Conservation (phyloP, 1,140 invertebrate genomes). For the Neuroterus valhalla region DNA sequence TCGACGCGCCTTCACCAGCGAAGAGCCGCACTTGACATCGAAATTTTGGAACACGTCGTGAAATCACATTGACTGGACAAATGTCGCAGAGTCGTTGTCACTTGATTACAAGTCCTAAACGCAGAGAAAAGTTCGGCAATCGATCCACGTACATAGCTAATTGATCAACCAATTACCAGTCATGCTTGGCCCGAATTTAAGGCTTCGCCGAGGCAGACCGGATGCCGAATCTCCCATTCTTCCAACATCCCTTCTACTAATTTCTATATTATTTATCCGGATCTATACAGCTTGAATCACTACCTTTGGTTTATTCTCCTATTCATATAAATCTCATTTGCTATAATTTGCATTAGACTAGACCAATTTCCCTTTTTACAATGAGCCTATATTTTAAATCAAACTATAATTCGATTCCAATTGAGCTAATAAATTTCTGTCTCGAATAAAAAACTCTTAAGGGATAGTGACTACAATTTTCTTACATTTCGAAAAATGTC, state of each 20-base stretch:
- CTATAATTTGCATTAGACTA: constrained; percentile 23
- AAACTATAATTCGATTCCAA: neutral
- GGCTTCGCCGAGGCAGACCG: constrained; percentile 23
- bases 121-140: constrained; percentile 47
- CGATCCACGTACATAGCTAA: constrained; percentile 46
- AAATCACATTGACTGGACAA: constrained; percentile 59
- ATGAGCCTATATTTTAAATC: constrained; percentile 19
- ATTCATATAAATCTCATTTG: constrained; percentile 30
- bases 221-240: constrained; percentile 23
- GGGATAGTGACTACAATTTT: constrained; percentile 14
- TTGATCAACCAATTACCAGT: constrained; percentile 42
- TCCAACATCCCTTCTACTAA: constrained; percentile 9
- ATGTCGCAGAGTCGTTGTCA: constrained; percentile 37
- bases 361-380: constrained; percentile 21
- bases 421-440: constrained; percentile 15
- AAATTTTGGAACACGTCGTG: constrained; percentile 65
- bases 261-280: neutral
- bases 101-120: constrained; percentile 52
- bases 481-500: constrained; percentile 10
- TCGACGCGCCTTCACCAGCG: constrained; percentile 45
- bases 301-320: constrained; percentile 23
- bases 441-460: constrained; percentile 26
- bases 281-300: constrained; percentile 17
- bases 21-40: constrained; percentile 46
- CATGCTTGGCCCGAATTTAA: constrained; percentile 38